Evolutionary conservation across 2,888 invertebrate species (phyloP), one percentile per base, ranked within the genome.

Genomic region (Pachydiplax longipennis): DNA sequence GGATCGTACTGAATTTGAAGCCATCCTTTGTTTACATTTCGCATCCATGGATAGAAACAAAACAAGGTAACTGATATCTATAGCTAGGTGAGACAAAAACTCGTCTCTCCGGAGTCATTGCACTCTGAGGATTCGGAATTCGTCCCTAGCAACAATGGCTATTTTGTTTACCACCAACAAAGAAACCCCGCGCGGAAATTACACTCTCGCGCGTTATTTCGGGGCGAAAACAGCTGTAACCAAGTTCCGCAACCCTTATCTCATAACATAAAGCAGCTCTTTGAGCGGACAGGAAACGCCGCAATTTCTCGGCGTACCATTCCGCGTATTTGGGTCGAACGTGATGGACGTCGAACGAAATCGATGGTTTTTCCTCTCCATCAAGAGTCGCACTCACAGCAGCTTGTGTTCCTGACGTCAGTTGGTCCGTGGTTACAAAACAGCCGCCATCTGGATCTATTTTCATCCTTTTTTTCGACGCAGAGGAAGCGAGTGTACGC

Each of bases 371-470:
- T 73, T 73, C 61, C 87, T 12, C 58, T 87, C 87, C 61, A 35
- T 87, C 83, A 35, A 82, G 53, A 83, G 83, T 87, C 87, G 22
- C 87, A 22, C 37, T 53, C 31, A 65, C n/a, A 87, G 87, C 12
- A 37, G 87, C 37, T 37, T 48, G 87, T 35, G 87, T 40, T 87
- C 58, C 61, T 87, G 87, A 87, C 87, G 87, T 87, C 87, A 87
- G 61, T 87, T 61, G 35, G 40, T 65, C 87, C 87, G 87, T n/a
- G 37, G 87, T 87, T 87, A 87, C 87, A 87, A 87, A 87, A 87
- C 87, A 87, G 61, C 58, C 87, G 65, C 87, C 87, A 87, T 87
- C 87, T 65, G 87, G 65, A 87, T 87, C 87, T 87, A 87, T 87
- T 87, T 87, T 35, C 87, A 87, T 87, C 87, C 58, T 40, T 87